A percentile compares a stretch with the other conserved stretches of the same genome.
Evolutionary conservation across 2,113 vertebrate genomes (phyloP).

Genomic region (Crocuta crocuta): DNA sequence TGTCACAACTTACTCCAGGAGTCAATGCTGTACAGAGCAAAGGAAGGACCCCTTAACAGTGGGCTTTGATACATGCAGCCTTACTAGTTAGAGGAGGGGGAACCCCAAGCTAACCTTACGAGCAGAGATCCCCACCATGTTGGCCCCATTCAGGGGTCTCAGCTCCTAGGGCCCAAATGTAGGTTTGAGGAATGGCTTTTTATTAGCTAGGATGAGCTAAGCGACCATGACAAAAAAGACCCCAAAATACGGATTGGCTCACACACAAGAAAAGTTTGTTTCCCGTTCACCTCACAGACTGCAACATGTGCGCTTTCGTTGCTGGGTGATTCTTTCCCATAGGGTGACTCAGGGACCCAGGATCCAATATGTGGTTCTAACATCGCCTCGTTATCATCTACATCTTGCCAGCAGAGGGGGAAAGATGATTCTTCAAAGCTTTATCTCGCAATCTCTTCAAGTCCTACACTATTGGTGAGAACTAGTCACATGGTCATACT

Average conservation of each 20-base stretch:
- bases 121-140: not conserved
- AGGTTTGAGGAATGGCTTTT: not conserved
- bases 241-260: not conserved
- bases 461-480: not conserved
- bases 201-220: not conserved
- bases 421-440: not conserved
- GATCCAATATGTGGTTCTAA: not conserved
- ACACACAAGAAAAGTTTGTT: not conserved
- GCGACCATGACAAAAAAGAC: not conserved
- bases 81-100: no score
- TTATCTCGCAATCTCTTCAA: not conserved
- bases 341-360: not conserved
- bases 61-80: not conserved
- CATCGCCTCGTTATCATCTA: not conserved
- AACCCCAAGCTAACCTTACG: not conserved
- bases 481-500: not conserved
- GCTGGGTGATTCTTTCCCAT: not conserved
- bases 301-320: not conserved
- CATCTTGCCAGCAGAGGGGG: not conserved
- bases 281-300: not conserved
- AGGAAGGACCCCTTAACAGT: not conserved
- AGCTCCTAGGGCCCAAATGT: not conserved
- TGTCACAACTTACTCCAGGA: not conserved
- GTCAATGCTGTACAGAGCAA: not conserved
- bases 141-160: not conserved